Base-by-base conservation (phyloP, 2,797 vertebrate species). In the Manis crassicaudata region DNA sequence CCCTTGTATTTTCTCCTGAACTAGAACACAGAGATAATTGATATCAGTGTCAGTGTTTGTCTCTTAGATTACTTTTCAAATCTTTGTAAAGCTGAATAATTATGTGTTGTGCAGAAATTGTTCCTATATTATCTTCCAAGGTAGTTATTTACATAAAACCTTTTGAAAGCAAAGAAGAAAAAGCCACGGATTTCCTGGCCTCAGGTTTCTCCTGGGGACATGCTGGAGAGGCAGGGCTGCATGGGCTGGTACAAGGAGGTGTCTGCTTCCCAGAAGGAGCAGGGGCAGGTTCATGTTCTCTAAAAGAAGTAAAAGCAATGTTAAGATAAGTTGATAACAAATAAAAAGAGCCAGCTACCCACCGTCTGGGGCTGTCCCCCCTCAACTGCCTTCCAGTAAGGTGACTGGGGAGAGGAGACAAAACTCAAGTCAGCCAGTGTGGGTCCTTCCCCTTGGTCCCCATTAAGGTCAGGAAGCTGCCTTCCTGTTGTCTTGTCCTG, bases 51-150 rank as follows among this genome's bases (percentile, higher is more conserved):
- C 56, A 82, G 1, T 85, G 27, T 58, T 82, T 62, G 23, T 67
- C 65, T 77, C 65, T 81, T 32, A 65, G 85, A 35, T 95, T 76
- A 50, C 52, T 87, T 91, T 90, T 27, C 73, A 93, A 94, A 35
- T 80, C 92, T 68, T 95, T 88, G 56, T 70, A 68, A 94, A 87
- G 40, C 72, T 67, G 65, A 80, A 54, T 89, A 46, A 58, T 70
- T 84, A 81, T 16, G 18, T 92, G 43, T 70, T 46, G 35, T 62
- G 10, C 40, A 91, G 89, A 87, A 58, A 52, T 29, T 16, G 2
- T 54, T 92, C 58, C 32, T 23, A 6, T 58, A 75, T 65, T 83
- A 20, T 70, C 56, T 68, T 67, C 29, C 37, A 58, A 81, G 25
- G 56, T 81, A 11, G 1, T 77, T 80, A 46, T 92, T 90, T 56